Conservation (phyloP, 2,113 vertebrate species). For the Alosa alosa region DNA sequence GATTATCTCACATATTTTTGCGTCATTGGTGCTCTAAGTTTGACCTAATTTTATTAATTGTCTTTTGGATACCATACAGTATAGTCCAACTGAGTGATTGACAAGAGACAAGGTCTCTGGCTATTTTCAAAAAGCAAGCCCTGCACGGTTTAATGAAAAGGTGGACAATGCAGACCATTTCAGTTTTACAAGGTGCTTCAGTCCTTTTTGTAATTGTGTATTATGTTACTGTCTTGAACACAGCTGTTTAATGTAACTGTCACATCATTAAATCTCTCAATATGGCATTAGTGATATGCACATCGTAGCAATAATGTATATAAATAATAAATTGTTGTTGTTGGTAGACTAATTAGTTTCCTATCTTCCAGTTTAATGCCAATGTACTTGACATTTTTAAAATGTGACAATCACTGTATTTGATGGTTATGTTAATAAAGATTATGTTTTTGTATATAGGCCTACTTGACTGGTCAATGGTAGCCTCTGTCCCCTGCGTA, state of each 20-base stretch:
- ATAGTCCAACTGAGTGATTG: neutral
- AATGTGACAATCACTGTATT: slow-evolving; percentile 5
- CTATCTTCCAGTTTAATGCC: neutral
- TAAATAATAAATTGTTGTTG: neutral
- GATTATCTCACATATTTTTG: neutral
- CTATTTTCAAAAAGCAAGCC: neutral
- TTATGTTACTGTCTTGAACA: neutral
- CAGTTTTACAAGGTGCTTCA: slow-evolving; percentile 1
- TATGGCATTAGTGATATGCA: slow-evolving; percentile 15
- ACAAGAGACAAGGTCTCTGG: neutral
- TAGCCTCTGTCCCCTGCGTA: neutral
- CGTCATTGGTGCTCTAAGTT: slow-evolving; percentile 18
- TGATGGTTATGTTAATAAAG: slow-evolving; percentile 10
- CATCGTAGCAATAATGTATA: slow-evolving; percentile 18
- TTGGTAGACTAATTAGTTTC: slow-evolving; percentile 11
- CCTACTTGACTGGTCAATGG: neutral
- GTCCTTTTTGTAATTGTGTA: slow-evolving; percentile 6
- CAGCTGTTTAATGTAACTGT: neutral
- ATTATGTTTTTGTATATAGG: slow-evolving; percentile 14
- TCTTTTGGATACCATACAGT: neutral
- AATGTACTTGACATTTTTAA: slow-evolving; percentile 8
- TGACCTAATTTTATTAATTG: neutral
- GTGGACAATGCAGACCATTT: neutral
- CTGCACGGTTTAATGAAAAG: neutral
- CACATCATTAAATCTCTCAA: slow-evolving; percentile 6